Conservation (phyloP, 2,113 vertebrate species). For the Platichthys flesus region DNA sequence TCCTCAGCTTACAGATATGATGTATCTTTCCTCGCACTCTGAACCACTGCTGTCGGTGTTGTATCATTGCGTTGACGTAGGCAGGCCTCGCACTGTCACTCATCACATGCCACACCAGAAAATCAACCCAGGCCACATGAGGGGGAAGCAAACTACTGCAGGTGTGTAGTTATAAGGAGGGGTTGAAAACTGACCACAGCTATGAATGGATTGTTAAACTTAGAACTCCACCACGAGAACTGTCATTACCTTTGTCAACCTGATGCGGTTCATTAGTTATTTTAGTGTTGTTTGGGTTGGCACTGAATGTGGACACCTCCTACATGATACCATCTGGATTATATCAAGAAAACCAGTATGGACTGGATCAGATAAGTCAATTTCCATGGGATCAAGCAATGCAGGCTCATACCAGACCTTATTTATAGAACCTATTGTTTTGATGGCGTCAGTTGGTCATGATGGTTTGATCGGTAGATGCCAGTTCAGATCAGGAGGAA, state of each 20-base stretch:
- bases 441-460: conserved; percentile 8
- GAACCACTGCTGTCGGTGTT: conserved; percentile 34
- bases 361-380: conserved; percentile 17
- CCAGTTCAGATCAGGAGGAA: background rate
- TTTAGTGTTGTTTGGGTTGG: background rate
- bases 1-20: conserved; percentile 44
- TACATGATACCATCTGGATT: background rate
- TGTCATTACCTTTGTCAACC: background rate
- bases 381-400: conserved; percentile 5
- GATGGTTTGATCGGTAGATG: conserved; percentile 16
- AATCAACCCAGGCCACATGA: conserved; percentile 8
- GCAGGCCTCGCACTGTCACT: conserved; percentile 7
- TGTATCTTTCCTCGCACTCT: conserved; percentile 29
- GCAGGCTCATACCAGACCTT: background rate
- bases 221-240: background rate
- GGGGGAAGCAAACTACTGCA: background rate
- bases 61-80: conserved; percentile 16
- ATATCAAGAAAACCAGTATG: background rate
- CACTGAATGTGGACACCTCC: background rate
- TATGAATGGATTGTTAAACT: background rate
- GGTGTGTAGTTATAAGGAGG: background rate
- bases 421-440: conserved; percentile 11
- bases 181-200: background rate
- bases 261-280: background rate
- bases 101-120: conserved; percentile 30